Conservation (phyloP, 2,888 invertebrate species). For the Brassicogethes aeneus region DNA sequence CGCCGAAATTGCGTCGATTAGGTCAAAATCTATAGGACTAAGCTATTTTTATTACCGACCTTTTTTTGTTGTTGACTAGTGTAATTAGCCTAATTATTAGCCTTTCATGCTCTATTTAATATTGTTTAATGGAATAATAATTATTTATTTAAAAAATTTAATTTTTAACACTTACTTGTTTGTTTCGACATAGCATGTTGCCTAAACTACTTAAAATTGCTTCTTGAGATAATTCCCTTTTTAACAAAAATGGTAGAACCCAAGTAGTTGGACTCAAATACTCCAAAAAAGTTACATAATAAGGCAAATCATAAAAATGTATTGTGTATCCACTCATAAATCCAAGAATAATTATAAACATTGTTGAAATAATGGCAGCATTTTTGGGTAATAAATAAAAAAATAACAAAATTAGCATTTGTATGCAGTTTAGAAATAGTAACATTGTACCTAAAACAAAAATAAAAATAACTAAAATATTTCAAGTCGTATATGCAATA, state of each 20-base stretch:
- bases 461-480: slow-evolving; percentile 8
- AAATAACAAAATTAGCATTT: slow-evolving; percentile 57
- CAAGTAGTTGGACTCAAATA: slow-evolving; percentile 65
- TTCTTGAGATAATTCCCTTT: slow-evolving; percentile 55
- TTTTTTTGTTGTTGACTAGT: no score
- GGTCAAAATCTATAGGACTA: no score
- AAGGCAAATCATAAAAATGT: slow-evolving; percentile 58
- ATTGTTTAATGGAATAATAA: no score
- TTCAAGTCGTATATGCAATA: neutral
- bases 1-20: no score
- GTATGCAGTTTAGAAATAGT: slow-evolving; percentile 58
- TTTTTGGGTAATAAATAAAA: slow-evolving; percentile 60
- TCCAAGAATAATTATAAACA: slow-evolving; percentile 51
- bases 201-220: slow-evolving; percentile 50
- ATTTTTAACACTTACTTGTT: slow-evolving; percentile 65
- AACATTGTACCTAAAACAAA: slow-evolving; percentile 63
- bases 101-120: no score
- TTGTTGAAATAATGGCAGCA: slow-evolving; percentile 50
- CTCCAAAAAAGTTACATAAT: slow-evolving; percentile 57
- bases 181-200: slow-evolving; percentile 56
- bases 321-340: slow-evolving; percentile 60
- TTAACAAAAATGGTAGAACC: slow-evolving; percentile 58
- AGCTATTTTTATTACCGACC: no score
- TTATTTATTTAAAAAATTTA: no score
- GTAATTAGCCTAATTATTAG: no score